A percentile compares a stretch with the other conserved stretches of the same genome.
Evolutionary conservation across 2,797 vertebrate genomes (phyloP).

Genomic region (Orestias chungarensis): DNA sequence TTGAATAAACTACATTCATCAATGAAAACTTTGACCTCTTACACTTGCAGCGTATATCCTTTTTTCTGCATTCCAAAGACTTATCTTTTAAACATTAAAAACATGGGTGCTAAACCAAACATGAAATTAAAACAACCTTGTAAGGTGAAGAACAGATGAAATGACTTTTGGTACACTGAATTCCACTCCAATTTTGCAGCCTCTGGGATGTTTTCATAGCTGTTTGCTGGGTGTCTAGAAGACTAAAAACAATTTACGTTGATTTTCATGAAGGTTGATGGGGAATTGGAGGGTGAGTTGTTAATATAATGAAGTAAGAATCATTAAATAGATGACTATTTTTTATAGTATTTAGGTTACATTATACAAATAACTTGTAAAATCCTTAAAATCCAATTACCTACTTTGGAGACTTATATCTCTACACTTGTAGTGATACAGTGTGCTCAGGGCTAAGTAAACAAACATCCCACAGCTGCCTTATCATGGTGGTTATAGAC

Average conservation of each 20-base stretch:
- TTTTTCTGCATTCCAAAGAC: neutral
- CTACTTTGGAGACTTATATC: conserved; percentile 7
- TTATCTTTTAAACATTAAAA: too few species aligned
- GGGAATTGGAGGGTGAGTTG: neutral
- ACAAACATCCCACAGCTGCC: conserved; percentile 59
- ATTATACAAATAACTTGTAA: conserved; percentile 2
- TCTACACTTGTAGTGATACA: conserved; percentile 22
- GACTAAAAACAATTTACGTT: neutral
- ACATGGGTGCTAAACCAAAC: neutral
- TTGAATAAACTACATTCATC: neutral
- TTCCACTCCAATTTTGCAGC: neutral
- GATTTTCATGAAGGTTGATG: neutral
- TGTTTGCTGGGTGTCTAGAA: neutral
- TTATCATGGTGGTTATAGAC: conserved; percentile 66
- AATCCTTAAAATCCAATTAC: conserved; percentile 1
- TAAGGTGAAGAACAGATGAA: neutral
- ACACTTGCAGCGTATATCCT: neutral
- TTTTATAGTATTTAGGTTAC: conserved; percentile 1
- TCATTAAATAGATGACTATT: neutral
- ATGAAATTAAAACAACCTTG: neutral
- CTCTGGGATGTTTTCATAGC: neutral
- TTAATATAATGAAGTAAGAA: neutral
- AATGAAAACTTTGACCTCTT: neutral
- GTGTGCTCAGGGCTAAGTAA: conserved; percentile 56
- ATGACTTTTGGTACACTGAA: neutral